Percentiles rank a stretch among this genome's conserved stretches.
These are phyloP conservation scores for Oscheius myriophilus DNA, from an alignment of 2,888 invertebrate genomes.

Conservation along the genomic window DNA sequence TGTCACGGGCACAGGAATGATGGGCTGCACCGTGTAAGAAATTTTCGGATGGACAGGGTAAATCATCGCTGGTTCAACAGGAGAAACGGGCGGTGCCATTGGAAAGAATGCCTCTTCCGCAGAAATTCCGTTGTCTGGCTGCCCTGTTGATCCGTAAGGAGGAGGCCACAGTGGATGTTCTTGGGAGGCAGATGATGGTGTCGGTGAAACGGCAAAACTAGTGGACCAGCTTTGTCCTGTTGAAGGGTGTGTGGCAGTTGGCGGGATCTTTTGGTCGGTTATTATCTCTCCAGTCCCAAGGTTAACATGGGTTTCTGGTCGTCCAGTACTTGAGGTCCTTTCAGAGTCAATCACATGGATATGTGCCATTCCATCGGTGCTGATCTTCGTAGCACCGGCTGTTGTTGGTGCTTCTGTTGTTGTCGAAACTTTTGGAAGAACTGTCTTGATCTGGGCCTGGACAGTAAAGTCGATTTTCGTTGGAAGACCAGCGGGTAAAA, in stretches of 20 bases:
- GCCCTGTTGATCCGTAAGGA: not conserved
- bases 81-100: not conserved
- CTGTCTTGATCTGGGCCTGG: constrained; percentile 25
- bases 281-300: constrained; percentile 8
- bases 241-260: no score
- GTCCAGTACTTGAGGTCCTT: not conserved
- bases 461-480: constrained; percentile 20
- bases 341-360: constrained; percentile 14
- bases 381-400: not conserved
- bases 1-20: constrained; percentile 1
- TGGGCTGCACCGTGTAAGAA: constrained; percentile 7
- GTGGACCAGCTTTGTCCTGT: no score
- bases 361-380: constrained; percentile 14
- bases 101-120: constrained; percentile 8
- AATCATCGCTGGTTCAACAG: constrained; percentile 10
- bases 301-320: constrained; percentile 15
- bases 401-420: not conserved
- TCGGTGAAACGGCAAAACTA: no score
- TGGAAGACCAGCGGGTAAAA: constrained; percentile 1
- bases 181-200: not conserved
- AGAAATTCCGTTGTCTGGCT: constrained; percentile 6
- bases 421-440: not conserved
- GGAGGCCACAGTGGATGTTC: not conserved
- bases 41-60: constrained; percentile 5
- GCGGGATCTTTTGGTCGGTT: no score